A percentile compares a stretch with the other conserved stretches of the same genome.
These are phyloP conservation scores for Synanthedon myopaeformis DNA, from an alignment of 2,888 invertebrate species.

Conservation along the genomic window DNA sequence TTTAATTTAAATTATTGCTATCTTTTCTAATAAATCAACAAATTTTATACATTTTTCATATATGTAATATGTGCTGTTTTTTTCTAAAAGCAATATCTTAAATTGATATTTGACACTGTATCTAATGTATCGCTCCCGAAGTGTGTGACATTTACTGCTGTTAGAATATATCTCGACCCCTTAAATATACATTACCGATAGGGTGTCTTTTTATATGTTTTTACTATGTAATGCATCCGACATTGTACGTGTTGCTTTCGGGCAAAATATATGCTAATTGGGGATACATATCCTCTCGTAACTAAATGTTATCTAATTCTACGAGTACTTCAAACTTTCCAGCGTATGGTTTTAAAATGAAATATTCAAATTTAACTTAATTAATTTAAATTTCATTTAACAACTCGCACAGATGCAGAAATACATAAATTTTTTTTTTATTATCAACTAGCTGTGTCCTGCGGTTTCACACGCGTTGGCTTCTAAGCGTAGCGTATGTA, in stretches of 20 bases:
- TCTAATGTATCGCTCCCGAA: conserved; percentile 9
- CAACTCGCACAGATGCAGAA: no score
- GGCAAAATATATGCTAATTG: not conserved
- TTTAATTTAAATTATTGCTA: conserved; percentile 5
- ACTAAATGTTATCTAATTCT: not conserved
- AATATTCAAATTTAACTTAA: no score
- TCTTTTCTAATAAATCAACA: no score
- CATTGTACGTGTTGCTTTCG: conserved; percentile 5
- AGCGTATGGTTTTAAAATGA: not conserved
- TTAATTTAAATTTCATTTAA: no score
- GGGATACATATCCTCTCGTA: not conserved
- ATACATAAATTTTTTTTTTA: no score
- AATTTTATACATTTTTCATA: no score
- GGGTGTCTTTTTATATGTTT: not conserved
- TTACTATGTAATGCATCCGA: not conserved
- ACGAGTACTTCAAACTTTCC: not conserved
- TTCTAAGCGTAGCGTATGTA: no score
- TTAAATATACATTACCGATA: conserved; percentile 7
- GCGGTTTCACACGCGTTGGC: no score
- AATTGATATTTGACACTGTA: conserved; percentile 49
- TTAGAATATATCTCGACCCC: conserved; percentile 1
- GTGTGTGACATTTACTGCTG: conserved; percentile 5
- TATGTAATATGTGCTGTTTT: conserved; percentile 11
- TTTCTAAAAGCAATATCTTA: conserved; percentile 35
- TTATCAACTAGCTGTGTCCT: no score